Evolutionary conservation across 2,797 vertebrate genomes (phyloP).

Genomic region (Danio kyathit): DNA sequence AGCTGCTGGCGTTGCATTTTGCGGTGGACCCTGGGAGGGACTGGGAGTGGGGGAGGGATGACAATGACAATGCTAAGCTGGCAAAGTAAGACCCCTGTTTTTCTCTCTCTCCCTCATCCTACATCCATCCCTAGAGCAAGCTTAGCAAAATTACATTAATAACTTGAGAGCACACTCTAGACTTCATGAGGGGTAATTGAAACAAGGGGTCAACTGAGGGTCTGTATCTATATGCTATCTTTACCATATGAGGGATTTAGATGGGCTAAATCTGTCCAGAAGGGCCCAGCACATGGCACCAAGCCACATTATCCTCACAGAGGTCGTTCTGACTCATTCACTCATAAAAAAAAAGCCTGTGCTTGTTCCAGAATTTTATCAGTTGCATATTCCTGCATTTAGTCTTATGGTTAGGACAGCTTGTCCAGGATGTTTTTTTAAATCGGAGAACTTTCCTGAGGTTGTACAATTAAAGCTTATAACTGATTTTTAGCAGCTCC

Average conservation of each 20-base stretch:
- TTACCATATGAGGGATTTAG: constrained; percentile 64
- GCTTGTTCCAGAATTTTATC: not conserved
- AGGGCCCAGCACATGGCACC: constrained; percentile 62
- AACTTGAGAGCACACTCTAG: not conserved
- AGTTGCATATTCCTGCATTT: constrained; percentile 8
- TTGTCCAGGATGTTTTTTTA: constrained; percentile 13
- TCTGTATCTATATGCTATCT: constrained; percentile 36
- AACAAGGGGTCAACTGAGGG: constrained; percentile 5
- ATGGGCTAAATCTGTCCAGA: constrained; percentile 63
- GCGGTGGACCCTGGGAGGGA: constrained; percentile 96
- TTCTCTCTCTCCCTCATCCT: constrained; percentile 11
- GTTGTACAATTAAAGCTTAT: constrained; percentile 14
- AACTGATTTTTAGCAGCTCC: constrained; percentile 19
- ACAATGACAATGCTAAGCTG: constrained; percentile 93
- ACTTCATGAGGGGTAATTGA: constrained; percentile 19
- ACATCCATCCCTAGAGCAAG: constrained; percentile 20
- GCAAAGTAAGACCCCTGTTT: constrained; percentile 88
- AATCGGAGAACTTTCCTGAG: constrained; percentile 11
- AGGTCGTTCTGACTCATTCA: constrained; percentile 18
- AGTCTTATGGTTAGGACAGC: not conserved
- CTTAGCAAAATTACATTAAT: not conserved
- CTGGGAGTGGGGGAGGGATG: constrained; percentile 98
- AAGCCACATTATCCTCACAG: constrained; percentile 65
- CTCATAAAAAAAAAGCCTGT: not conserved
- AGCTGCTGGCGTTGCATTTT: constrained; percentile 96